Evolutionary conservation across 2,888 invertebrate species (phyloP).

Genomic region (Aporophyla lueneburgensis): DNA sequence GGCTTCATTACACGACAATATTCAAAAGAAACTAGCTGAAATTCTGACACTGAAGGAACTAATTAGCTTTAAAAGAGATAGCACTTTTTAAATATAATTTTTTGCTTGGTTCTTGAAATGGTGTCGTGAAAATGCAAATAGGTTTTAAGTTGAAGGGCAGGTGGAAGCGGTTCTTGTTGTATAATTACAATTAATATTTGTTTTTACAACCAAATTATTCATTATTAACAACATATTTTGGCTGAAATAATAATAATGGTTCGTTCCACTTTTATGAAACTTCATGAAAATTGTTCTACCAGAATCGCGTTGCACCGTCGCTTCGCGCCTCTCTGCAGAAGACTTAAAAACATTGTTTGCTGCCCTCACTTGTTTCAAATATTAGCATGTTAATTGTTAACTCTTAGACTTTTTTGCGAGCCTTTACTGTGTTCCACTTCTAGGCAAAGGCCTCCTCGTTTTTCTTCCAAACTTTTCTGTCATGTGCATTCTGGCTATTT

Average conservation of each 20-base stretch:
- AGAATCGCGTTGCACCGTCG: too few relatives aligned
- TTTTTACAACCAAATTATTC: neutral
- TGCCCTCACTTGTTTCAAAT: neutral
- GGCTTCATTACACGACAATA: constrained; percentile 37
- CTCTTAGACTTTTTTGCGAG: too few relatives aligned
- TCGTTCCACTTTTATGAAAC: neutral
- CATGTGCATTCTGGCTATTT: too few relatives aligned
- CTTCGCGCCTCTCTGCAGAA: too few relatives aligned
- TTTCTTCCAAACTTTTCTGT: too few relatives aligned
- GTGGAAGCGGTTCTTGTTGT: neutral
- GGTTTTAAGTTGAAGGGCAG: neutral
- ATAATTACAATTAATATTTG: neutral
- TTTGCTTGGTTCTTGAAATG: neutral
- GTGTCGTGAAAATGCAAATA: neutral
- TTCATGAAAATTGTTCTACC: too few relatives aligned
- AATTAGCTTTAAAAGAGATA: constrained; percentile 16
- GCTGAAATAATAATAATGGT: neutral
- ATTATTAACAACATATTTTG: neutral
- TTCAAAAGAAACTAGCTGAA: constrained; percentile 26
- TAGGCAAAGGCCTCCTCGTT: too few relatives aligned
- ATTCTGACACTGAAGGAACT: constrained; percentile 14
- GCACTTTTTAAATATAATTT: neutral
- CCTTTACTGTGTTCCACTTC: too few relatives aligned
- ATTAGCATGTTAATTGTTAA: too few relatives aligned
- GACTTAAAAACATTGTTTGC: neutral